A percentile compares a stretch with the other conserved stretches of the same genome.
Conservation (phyloP, 2,797 vertebrate species). For the Holocentrus rufus region DNA sequence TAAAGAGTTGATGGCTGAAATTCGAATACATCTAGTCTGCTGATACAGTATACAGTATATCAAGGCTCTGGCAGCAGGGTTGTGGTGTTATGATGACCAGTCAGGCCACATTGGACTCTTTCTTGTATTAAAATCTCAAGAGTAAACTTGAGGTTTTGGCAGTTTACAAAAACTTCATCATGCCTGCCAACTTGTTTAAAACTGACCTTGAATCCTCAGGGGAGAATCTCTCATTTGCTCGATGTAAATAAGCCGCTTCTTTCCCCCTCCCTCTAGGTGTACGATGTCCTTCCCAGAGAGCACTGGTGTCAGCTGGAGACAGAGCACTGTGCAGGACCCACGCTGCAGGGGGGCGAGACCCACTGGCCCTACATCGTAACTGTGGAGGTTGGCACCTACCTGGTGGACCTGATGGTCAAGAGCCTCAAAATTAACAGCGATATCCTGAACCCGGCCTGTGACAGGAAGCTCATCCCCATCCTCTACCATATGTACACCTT, state of each 20-base stretch:
- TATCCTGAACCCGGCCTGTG: slow-evolving; percentile 68
- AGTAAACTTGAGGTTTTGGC: neutral
- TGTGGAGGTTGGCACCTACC: slow-evolving; percentile 87
- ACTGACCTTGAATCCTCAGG: neutral
- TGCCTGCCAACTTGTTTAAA: neutral
- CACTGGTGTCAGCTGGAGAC: slow-evolving; percentile 85
- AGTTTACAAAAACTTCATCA: neutral
- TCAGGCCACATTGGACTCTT: neutral
- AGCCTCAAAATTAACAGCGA: slow-evolving; percentile 84
- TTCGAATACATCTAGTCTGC: neutral
- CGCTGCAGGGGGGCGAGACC: slow-evolving; percentile 69
- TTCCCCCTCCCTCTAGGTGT: slow-evolving; percentile 69
- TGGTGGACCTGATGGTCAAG: slow-evolving; percentile 90
- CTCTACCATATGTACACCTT: slow-evolving; percentile 97
- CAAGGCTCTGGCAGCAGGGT: neutral
- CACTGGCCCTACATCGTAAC: slow-evolving; percentile 83
- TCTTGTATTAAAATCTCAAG: neutral
- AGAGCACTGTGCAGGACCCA: slow-evolving; percentile 76
- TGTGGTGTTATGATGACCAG: neutral
- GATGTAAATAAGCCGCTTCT: neutral
- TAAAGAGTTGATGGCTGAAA: neutral
- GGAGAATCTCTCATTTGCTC: neutral
- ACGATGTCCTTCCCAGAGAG: slow-evolving; percentile 83
- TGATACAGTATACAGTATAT: neutral
- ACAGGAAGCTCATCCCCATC: slow-evolving; percentile 83